Evolutionary conservation across 2,888 invertebrate genomes (phyloP), one percentile per base, ranked within the genome.

Genomic region (Lypha dubia): DNA sequence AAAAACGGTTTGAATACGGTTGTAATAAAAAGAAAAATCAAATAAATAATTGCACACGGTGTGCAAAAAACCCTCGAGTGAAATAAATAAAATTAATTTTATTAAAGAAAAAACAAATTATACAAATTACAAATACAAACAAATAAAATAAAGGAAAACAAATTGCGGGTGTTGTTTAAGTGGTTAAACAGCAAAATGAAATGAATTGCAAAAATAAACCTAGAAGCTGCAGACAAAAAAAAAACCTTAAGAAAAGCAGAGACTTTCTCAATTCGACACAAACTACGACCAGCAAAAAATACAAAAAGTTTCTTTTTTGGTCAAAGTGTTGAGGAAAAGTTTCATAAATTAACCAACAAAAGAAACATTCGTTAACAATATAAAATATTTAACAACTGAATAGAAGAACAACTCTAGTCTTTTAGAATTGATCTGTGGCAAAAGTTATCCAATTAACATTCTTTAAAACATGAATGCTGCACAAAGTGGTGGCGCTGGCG

Each of bases 401-500:
- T 44, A 76, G 28, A 5, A 67, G 62, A 76, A 24, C 8, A 20
- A 17, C 3, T n/a, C 15, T 28, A 35, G 4, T 49, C n/a, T 35
- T 8, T 35, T 9, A 4, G 2, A n/a, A 3, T 32, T 32, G 20
- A n/a, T 67, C 2, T 53, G 58, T 22, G 60, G 17, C 7, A 38
- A 62, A 32, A 58, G 9, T 15, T 62, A 11, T 9, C 11, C 44
- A 44, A 35, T 22, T 28, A 28, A 38, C 1, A 8, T 41, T 8
- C 13, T 15, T 1, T 0, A 24, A 79, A 87, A 86, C 75, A 92
- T 92, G 92, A 92, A 92, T 88, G 91, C 92, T 83, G 92, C 92
- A 87, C 92, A 92, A 83, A 92, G 92, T 88, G 91, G 92, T 76
- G 92, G 92, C 81, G 92, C 92, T 86, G 83, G 87, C 32, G 86